Conservation (phyloP, 2,113 vertebrate genomes). For the Serilophus lunatus region DNA sequence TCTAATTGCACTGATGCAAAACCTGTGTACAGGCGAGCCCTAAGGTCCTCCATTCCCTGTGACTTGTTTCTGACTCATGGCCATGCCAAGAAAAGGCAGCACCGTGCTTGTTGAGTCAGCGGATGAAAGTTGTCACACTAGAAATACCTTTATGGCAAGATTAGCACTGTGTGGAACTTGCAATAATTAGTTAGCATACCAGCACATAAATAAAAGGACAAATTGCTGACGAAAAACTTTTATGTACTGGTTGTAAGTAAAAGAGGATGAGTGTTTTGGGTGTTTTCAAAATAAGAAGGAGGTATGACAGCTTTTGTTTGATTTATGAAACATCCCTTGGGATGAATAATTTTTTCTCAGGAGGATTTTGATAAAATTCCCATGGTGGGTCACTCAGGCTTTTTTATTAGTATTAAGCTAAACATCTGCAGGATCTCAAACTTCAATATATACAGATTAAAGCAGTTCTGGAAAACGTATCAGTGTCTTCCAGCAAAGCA, state of each 20-base stretch:
- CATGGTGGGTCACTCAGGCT: neutral
- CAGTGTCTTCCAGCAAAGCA: neutral
- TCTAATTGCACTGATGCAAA: neutral
- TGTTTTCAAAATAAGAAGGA: neutral
- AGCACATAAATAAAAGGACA: constrained; percentile 21
- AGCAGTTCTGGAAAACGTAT: neutral
- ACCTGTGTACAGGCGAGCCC: neutral
- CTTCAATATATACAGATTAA: neutral
- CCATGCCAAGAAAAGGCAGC: constrained; percentile 16
- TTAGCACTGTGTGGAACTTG: neutral
- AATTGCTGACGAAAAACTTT: constrained; percentile 30
- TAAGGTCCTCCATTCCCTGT: neutral
- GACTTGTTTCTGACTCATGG: neutral
- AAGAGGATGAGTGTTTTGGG: neutral
- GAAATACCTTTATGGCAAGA: constrained; percentile 51
- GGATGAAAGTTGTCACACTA: constrained; percentile 43
- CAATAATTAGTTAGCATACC: constrained; percentile 35
- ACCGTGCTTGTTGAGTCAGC: constrained; percentile 18
- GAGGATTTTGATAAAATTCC: constrained; percentile 22
- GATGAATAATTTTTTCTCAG: neutral
- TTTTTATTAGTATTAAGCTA: neutral
- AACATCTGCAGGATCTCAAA: constrained; percentile 11
- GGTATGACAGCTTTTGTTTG: neutral
- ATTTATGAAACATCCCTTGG: constrained; percentile 2
- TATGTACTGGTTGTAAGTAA: neutral